Conservation (phyloP, 1,140 invertebrate genomes). For the Apis dorsata region DNA sequence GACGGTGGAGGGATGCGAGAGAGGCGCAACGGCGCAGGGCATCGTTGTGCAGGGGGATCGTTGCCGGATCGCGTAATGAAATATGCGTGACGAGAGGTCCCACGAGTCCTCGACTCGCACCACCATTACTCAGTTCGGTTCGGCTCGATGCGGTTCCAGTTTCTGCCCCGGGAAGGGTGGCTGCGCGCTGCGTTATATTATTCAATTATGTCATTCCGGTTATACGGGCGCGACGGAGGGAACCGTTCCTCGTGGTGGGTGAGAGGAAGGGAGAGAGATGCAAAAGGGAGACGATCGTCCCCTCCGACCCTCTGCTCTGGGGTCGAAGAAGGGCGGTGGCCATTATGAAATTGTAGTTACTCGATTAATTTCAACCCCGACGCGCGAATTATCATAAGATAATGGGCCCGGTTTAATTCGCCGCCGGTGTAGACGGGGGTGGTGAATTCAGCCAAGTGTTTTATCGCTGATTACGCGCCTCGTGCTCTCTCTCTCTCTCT, state of each 20-base stretch:
- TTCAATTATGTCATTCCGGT: constrained; percentile 80
- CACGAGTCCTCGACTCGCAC: constrained; percentile 76
- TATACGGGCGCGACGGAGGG: constrained; percentile 74
- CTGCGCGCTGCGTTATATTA: constrained; percentile 76
- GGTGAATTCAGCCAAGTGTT: constrained; percentile 40
- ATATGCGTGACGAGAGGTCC: constrained; percentile 79
- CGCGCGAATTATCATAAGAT: constrained; percentile 75
- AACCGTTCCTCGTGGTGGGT: constrained; percentile 33
- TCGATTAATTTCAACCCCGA: constrained; percentile 75
- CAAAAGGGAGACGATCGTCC: constrained; percentile 34
- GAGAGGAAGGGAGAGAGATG: constrained; percentile 31
- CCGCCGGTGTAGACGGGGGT: background rate
- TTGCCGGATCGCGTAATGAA: constrained; percentile 77
- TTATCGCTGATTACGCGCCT: constrained; percentile 51
- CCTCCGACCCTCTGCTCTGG: background rate
- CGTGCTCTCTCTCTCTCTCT: background rate
- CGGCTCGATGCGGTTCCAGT: constrained; percentile 62
- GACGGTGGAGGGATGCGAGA: too few relatives aligned
- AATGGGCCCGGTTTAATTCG: constrained; percentile 58
- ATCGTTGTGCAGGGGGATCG: constrained; percentile 51
- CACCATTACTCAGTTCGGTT: constrained; percentile 74
- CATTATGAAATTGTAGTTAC: constrained; percentile 79
- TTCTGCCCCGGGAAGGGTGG: constrained; percentile 69
- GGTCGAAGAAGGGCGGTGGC: constrained; percentile 45
- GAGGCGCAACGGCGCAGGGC: background rate